Percentiles rank a stretch among this genome's conserved stretches.
These are phyloP conservation scores for Lepetodrilus schrolli DNA, from an alignment of 2,888 invertebrate genomes.

Conservation along the genomic window DNA sequence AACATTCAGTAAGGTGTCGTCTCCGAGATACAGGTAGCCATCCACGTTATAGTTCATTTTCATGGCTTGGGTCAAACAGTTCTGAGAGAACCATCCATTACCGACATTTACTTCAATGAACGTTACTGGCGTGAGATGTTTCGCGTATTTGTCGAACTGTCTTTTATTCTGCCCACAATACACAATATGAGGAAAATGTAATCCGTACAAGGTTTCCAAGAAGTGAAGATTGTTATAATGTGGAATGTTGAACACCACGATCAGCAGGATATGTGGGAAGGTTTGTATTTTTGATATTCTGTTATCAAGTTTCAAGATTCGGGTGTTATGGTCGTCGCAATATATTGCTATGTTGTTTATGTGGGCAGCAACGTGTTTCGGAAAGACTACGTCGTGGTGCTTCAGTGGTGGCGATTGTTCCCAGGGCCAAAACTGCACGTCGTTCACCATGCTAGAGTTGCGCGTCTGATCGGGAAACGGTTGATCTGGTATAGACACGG, in stretches of 20 bases:
- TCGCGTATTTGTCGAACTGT: neutral
- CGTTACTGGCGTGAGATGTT: neutral
- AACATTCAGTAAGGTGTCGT: constrained; percentile 35
- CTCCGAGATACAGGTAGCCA: constrained; percentile 32
- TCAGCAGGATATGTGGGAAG: neutral
- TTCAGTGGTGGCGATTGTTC: neutral
- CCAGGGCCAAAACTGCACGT: neutral
- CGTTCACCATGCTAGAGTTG: neutral
- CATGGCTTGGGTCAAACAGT: constrained; percentile 32
- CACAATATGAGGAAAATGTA: neutral
- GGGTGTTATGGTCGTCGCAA: neutral
- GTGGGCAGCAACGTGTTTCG: neutral
- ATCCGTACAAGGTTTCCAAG: neutral
- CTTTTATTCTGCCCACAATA: neutral
- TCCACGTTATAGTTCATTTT: constrained; percentile 31
- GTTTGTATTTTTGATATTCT: neutral
- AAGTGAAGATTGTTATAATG: neutral
- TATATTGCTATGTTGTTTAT: neutral
- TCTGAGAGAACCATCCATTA: constrained; percentile 26
- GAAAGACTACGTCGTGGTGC: neutral
- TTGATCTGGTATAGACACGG: neutral
- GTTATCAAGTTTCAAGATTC: neutral
- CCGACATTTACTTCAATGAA: neutral
- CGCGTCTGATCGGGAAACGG: neutral
- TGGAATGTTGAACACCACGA: constrained; percentile 13